These are phyloP conservation scores for Drosophila heteroneura DNA, from an alignment of 2,888 invertebrate genomes.

Conservation along the genomic window DNA sequence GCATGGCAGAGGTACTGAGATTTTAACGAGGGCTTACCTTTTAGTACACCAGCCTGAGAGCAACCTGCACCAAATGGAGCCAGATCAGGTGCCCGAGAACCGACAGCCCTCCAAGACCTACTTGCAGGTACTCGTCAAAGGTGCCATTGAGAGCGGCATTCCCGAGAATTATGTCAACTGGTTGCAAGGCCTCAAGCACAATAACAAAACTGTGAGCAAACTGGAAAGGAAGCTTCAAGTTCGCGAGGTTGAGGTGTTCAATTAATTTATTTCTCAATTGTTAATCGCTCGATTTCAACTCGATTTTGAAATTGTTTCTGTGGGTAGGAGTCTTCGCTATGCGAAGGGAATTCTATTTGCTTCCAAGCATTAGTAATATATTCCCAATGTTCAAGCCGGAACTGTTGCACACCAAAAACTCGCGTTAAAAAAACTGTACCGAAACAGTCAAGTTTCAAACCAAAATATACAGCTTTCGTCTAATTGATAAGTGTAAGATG, in stretches of 20 bases:
- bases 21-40: constrained; percentile 89
- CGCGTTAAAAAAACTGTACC: neutral
- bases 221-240: constrained; percentile 84
- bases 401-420: neutral
- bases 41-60: constrained; percentile 88
- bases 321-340: neutral
- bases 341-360: neutral
- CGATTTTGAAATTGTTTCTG: neutral
- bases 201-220: constrained; percentile 88
- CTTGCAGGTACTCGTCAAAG: constrained; percentile 84
- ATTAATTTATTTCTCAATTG: neutral
- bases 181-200: constrained; percentile 90
- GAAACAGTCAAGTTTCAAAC: neutral
- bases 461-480: neutral
- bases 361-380: too few species aligned
- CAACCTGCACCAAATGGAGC: constrained; percentile 81
- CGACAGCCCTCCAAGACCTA: constrained; percentile 92
- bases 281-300: neutral
- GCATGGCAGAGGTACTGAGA: constrained; percentile 76
- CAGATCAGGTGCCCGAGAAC: constrained; percentile 86
- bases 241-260: constrained; percentile 50
- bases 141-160: constrained; percentile 86
- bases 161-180: constrained; percentile 90
- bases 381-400: neutral
- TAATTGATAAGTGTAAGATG: neutral